Conservation (phyloP, 2,888 invertebrate genomes). For the Drosophila gaucha region DNA sequence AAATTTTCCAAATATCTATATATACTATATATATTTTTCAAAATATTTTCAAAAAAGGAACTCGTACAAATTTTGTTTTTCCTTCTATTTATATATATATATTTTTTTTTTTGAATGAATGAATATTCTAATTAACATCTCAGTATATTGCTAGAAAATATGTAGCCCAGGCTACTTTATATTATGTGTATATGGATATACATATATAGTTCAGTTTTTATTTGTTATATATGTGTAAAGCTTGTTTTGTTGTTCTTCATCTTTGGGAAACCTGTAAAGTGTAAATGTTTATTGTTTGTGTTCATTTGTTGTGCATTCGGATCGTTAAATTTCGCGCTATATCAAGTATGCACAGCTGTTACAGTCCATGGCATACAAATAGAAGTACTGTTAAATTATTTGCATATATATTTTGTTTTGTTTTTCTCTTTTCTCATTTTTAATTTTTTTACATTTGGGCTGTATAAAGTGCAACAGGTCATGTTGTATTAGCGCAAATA, state of each 20-base stretch:
- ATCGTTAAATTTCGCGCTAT: conserved; percentile 22
- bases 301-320: conserved; percentile 47
- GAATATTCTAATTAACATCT: conserved; percentile 8
- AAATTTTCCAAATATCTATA: conserved; percentile 4
- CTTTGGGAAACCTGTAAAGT: conserved; percentile 73
- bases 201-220: conserved; percentile 22
- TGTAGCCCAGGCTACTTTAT: conserved; percentile 49
- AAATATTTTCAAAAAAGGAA: conserved; percentile 6
- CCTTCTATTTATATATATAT: too few species aligned
- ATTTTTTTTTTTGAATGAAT: background rate
- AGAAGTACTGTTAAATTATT: conserved; percentile 51
- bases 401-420: conserved; percentile 46
- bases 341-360: conserved; percentile 69
- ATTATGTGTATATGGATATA: conserved; percentile 10
- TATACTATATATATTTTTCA: conserved; percentile 2
- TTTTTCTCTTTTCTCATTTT: background rate
- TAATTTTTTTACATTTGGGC: conserved; percentile 31
- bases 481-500: conserved; percentile 66
- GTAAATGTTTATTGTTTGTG: conserved; percentile 62
- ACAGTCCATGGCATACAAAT: conserved; percentile 37
- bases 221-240: conserved; percentile 56
- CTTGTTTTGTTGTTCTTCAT: conserved; percentile 58
- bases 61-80: conserved; percentile 22
- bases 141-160: conserved; percentile 69
- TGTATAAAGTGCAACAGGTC: conserved; percentile 76